These are phyloP conservation scores for honey bee (Apis mellifera) DNA, from an alignment of 1,140 invertebrate species.

Conservation along the genomic window Amel_HAv3.1 CM009939.2:8658501-8659000, in stretches of 20 bases:
- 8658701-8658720: conserved; percentile 94
- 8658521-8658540: background rate
- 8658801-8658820: conserved; percentile 72
- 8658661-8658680: conserved; percentile 88
- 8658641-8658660: conserved; percentile 88
- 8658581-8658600: conserved; percentile 71
- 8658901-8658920: conserved; percentile 89
- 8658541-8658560: background rate
- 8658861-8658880: conserved; percentile 36
- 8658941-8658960: conserved; percentile 85
- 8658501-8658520: background rate
- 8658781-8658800: conserved; percentile 78
- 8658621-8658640: conserved; percentile 86
- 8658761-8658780: conserved; percentile 77
- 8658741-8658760: conserved; percentile 85
- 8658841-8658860: background rate
- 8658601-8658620: conserved; percentile 85
- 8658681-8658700: conserved; percentile 94
- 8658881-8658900: conserved; percentile 82
- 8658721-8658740: conserved; percentile 95
- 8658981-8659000: conserved; percentile 81
- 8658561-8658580: conserved; percentile 9
- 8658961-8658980: conserved; percentile 87
- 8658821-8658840: background rate
- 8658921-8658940: conserved; percentile 87